Percentiles rank a stretch among this genome's conserved stretches.
Evolutionary conservation across 92 coral and sea anemone species (phyloP).

Genomic region (Siderastrea siderea): DNA sequence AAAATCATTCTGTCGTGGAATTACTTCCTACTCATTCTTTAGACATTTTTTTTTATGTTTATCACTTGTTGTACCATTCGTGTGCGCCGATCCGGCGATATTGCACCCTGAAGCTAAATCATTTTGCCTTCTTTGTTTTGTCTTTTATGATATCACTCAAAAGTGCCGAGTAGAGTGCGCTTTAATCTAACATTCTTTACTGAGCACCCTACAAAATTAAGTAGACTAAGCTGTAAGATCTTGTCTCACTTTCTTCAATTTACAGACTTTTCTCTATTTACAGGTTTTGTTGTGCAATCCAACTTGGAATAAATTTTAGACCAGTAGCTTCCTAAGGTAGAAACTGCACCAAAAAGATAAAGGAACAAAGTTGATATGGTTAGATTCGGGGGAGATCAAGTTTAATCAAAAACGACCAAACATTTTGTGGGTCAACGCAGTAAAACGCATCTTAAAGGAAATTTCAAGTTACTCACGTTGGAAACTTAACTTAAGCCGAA

Average conservation of each 20-base stretch:
- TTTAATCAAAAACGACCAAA: too few relatives aligned
- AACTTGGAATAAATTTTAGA: not conserved
- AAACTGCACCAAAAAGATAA: too few relatives aligned
- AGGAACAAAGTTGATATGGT: too few relatives aligned
- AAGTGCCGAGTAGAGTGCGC: slow-evolving; percentile 3
- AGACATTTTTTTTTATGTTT: not conserved
- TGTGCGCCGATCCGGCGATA: not conserved
- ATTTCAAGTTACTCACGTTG: too few relatives aligned
- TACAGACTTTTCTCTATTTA: not conserved
- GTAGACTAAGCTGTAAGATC: not conserved
- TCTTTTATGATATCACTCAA: not conserved
- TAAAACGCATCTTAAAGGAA: too few relatives aligned
- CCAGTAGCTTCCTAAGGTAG: not conserved
- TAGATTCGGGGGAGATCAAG: too few relatives aligned
- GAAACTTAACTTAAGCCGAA: not conserved
- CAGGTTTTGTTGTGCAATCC: too few relatives aligned
- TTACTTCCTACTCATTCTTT: not conserved
- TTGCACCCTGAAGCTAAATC: not conserved
- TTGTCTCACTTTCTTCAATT: not conserved
- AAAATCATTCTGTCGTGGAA: slow-evolving; percentile 5
- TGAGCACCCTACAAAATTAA: not conserved
- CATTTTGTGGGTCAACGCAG: too few relatives aligned
- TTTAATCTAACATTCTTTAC: not conserved
- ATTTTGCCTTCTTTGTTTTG: not conserved
- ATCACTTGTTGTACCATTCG: not conserved